phyloP scores from a whole-genome alignment of 2,113 vertebrate species.

The Neogobius melanostomus region DNA sequence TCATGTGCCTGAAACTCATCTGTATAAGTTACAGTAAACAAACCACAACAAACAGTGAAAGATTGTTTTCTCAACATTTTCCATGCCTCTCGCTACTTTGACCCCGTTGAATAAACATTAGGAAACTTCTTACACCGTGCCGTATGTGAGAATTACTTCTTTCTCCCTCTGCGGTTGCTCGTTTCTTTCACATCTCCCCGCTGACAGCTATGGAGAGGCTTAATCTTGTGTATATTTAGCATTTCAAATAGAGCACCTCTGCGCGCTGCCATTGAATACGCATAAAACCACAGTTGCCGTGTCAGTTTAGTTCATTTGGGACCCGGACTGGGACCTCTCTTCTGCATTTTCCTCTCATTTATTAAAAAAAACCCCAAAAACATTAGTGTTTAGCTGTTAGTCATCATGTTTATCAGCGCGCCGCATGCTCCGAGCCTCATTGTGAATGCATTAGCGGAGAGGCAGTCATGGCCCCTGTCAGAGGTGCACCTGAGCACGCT shows the following conservation, averaged over 20 bases:
- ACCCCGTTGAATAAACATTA: constrained; percentile 3
- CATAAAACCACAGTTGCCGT: background rate
- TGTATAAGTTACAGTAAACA: background rate
- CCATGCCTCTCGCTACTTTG: background rate
- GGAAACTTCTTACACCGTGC: background rate
- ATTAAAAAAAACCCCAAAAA: constrained; percentile 2
- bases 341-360: constrained; percentile 7
- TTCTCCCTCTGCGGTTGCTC: background rate
- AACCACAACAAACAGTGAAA: background rate
- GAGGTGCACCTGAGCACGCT: constrained; percentile 40
- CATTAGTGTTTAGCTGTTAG: constrained; percentile 28
- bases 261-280: background rate
- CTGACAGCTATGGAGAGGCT: background rate
- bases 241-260: background rate
- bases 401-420: constrained; percentile 32
- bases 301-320: background rate
- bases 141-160: background rate
- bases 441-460: constrained; percentile 36
- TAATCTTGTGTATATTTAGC: constrained; percentile 21
- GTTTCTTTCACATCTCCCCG: background rate
- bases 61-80: background rate
- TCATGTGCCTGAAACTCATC: background rate
- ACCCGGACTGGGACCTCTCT: background rate
- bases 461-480: constrained; percentile 39
- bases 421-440: constrained; percentile 34